Evolutionary conservation across 2,797 vertebrate species (phyloP), one percentile per base, ranked within the genome.

Genomic region (Rhincodon typus): DNA sequence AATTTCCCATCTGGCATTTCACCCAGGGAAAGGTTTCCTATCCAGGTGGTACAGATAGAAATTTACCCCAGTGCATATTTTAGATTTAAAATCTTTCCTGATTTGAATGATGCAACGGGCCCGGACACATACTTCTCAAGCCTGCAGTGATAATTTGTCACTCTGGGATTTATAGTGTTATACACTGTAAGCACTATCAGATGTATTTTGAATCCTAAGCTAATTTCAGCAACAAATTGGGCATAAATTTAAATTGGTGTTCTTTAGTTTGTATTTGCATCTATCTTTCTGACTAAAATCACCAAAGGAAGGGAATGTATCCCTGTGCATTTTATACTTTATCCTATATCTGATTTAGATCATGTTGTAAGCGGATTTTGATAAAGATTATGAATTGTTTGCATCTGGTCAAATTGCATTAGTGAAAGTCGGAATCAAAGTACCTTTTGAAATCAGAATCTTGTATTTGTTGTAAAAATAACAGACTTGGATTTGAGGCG

Each of bases 331-430:
- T 69, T 95, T 95, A 34, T 27, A 95, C 74, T 4, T 53, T 74
- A 27, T 95, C 27, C 42, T 50, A 46, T 46, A 27, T 70, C 25
- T 38, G 42, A 74, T 74, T 53, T 70, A 21, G 46, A 53, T 72
- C 67, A 53, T 74, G n/a, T 95, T 77, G 53, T 27, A 77, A 95
- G 30, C 53, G 30, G 94, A 95, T 74, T 74, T 77, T 95, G 27
- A 4, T 74, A 50, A 74, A 95, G 42, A 34, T n/a, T 10, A 53
- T 30, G 17, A 74, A 53, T 74, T 74, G 19, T 74, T 30, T 74
- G 21, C 46, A 77, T 77, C 12, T 17, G 12, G 50, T 95, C 69
- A 77, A 77, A 77, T 8, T 95, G 38, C 46, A 94, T 30, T 74
- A 74, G 27, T 50, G 69, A 74, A 95, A 50, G 74, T 53, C 30